A percentile compares a stretch with the other conserved stretches of the same genome.
Evolutionary conservation across 2,797 vertebrate species (phyloP).

Genomic region (Lepilemur ruficaudatus): DNA sequence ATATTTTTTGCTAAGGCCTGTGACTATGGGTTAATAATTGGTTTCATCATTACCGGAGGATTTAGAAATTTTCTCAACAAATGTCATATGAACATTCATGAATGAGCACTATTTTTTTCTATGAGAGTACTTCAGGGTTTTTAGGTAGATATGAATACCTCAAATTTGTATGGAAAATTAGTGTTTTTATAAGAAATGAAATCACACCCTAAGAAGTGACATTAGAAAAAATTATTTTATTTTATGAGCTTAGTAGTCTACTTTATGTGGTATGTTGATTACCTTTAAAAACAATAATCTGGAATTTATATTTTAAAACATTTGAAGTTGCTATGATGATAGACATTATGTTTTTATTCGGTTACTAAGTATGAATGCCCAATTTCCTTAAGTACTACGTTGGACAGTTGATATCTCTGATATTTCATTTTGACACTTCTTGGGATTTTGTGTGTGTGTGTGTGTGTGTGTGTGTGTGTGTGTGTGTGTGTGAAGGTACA

Average conservation of each 20-base stretch:
- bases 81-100: neutral
- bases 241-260: constrained; percentile 62
- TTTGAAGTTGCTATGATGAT: constrained; percentile 74
- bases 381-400: too few relatives aligned
- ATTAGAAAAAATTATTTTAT: constrained; percentile 39
- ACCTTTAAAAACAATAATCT: constrained; percentile 53
- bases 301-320: constrained; percentile 61
- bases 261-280: constrained; percentile 52
- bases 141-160: neutral
- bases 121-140: neutral
- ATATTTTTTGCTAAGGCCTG: neutral
- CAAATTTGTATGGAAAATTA: neutral
- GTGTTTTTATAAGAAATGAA: neutral
- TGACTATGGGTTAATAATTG: neutral
- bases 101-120: neutral
- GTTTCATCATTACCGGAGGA: neutral
- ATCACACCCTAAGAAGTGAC: neutral
- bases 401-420: too few relatives aligned
- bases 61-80: neutral
- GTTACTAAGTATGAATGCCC: too few relatives aligned
- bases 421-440: too few relatives aligned
- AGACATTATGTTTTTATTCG: constrained; percentile 40
- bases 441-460: too few relatives aligned
- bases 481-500: too few relatives aligned
- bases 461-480: too few relatives aligned